phyloP scores from a whole-genome alignment of 2,888 invertebrate species.

The Margaritifera margaritifera region DNA sequence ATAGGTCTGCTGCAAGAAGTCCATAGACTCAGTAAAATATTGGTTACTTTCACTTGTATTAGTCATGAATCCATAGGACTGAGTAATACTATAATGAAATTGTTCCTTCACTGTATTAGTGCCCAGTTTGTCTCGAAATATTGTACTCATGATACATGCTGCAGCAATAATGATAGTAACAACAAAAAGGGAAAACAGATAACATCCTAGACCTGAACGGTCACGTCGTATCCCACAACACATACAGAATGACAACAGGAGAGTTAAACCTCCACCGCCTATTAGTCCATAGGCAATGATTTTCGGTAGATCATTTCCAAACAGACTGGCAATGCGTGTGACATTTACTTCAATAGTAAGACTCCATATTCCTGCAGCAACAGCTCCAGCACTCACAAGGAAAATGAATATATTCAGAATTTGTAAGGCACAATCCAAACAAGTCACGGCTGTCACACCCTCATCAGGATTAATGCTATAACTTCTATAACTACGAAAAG shows the following conservation, averaged over 20 bases:
- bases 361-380: conserved; percentile 31
- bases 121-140: conserved; percentile 30
- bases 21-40: conserved; percentile 34
- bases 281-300: conserved; percentile 31
- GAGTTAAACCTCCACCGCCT: conserved; percentile 24
- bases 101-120: too few relatives aligned
- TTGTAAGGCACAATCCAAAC: conserved; percentile 26
- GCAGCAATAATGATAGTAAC: conserved; percentile 27
- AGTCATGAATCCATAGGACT: too few relatives aligned
- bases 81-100: too few relatives aligned
- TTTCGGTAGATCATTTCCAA: conserved; percentile 30
- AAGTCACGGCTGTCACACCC: conserved; percentile 12
- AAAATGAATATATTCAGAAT: conserved; percentile 32
- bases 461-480: too few relatives aligned
- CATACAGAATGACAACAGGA: conserved; percentile 30
- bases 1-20: conserved; percentile 30
- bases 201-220: conserved; percentile 38
- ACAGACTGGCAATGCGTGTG: conserved; percentile 26
- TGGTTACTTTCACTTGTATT: conserved; percentile 9
- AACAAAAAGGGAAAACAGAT: conserved; percentile 26
- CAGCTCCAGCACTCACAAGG: conserved; percentile 26
- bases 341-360: conserved; percentile 31
- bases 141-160: conserved; percentile 29
- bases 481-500: too few relatives aligned
- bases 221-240: conserved; percentile 34